phyloP scores from a whole-genome alignment of 2,888 invertebrate genomes.

The Hedychridium roseum region DNA sequence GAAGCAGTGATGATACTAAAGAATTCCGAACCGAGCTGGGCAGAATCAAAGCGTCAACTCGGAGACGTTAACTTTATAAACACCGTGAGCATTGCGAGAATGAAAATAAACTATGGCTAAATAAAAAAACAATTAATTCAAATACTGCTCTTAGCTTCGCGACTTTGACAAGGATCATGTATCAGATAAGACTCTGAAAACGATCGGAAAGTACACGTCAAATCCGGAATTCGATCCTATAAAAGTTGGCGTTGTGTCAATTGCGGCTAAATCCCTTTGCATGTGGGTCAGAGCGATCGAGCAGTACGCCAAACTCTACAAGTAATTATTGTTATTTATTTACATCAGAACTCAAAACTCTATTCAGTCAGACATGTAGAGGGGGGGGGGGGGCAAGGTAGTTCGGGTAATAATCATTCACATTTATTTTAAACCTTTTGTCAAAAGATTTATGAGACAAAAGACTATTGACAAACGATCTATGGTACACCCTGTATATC shows the following conservation, averaged over 20 bases:
- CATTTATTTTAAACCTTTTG: no score
- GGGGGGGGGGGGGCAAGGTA: no score
- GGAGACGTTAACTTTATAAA: conserved; percentile 83
- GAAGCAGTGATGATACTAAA: conserved; percentile 88
- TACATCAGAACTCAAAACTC: no score
- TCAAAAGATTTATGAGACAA: no score
- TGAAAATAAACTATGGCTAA: no score
- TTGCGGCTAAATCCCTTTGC: conserved; percentile 87
- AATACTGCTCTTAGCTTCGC: conserved; percentile 64
- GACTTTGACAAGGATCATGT: conserved; percentile 92
- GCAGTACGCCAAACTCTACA: conserved; percentile 88
- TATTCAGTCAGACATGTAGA: no score
- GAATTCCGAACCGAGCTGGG: conserved; percentile 84
- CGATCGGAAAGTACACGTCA: conserved; percentile 79
- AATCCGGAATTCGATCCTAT: conserved; percentile 88
- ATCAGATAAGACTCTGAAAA: conserved; percentile 80
- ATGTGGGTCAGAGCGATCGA: conserved; percentile 93
- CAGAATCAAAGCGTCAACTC: conserved; percentile 85
- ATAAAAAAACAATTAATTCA: not conserved
- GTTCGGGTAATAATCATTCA: no score
- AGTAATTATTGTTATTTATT: no score
- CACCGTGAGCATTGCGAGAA: no score
- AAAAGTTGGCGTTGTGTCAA: conserved; percentile 84
- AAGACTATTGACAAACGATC: no score
- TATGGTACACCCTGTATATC: no score